Base-by-base conservation (phyloP, 2,888 invertebrate species). In the Pharmacophagus antenor region DNA sequence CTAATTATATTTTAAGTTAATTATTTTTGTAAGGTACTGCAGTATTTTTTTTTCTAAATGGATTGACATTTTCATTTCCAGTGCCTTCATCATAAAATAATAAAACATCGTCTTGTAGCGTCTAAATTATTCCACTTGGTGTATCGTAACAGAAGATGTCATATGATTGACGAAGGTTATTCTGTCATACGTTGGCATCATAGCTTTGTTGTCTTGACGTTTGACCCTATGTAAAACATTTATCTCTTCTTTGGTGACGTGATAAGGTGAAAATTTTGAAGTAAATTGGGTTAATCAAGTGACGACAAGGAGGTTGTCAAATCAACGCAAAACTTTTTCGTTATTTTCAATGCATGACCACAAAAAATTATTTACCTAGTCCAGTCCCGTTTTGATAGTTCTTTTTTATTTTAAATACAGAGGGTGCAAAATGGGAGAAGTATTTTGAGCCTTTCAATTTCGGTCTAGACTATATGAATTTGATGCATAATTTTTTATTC, bases 141-240 rank as follows among this genome's bases (percentile, higher is more conserved):
- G 18, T 46, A 21, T 27, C 15, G 21, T 50, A 46, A 23, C 21
- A 27, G 18, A 50, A 53, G 55, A 50, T 44, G 17, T 42, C 37
- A 8, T 27, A 27, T 50, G 46, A 50, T 46, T 60, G 59, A 60
- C 59, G 50, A 60, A 48, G 59, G 59, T 60, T 55, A 60, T 55
- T 55, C 22, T 55, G 37, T 55, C 59, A 50, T 50, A 31, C 12
- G 27, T 25, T 15, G 23, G 25, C 25, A 60, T 54, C 49, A 27
- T 25, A 48, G 48, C 47, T 58, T 49, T 17, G 50, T 46, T 46
- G 50, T 46, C 21, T 50, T 60, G 55, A 60, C 46, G 20, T 18
- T 31, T 18, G 22, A 15, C 2, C 41, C 37, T 55, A 49, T 55
- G 54, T 55, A 21, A 10, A 17, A 15, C 21, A 31, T 57, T 47